Base-by-base conservation (phyloP, 2,113 vertebrate species). In the Proterorhinus semilunaris region DNA sequence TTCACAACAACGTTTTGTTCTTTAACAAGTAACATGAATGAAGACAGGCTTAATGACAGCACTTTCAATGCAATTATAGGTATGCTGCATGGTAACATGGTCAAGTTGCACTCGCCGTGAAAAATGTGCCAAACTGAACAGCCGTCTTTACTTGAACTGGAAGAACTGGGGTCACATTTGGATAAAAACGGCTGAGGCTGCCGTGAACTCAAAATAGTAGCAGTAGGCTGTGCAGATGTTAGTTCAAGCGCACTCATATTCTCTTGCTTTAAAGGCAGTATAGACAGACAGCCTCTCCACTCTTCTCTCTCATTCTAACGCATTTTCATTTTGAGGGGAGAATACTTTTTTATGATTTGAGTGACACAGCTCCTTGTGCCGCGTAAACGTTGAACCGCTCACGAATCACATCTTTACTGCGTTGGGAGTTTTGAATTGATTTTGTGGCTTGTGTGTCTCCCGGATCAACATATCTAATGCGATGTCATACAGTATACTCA, bases 401-500 rank as follows among this genome's bases (percentile, higher is more conserved):
- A 36, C 42, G 54, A 36, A 61, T 44, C 42, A 61, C 44, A n/a
- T 61, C 15, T 45, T 5, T 61, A 61, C 10, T 61, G 42, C 45
- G 58, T 45, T 61, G 13, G 13, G 42, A 61, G 42, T n/a, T 15
- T 61, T n/a, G 36, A n/a, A 61, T 61, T 61, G 58, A 61, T 61
- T 61, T 55, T 61, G 49, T 61, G 58, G 43, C 58, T 45, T 45
- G 13, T 61, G 58, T 61, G 58, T n/a, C 42, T 16, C 9, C 57
- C 3, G 36, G 57, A 36, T 36, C 36, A 8, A 42, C 8, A 42
- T 45, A 61, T 16, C 15, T 61, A 4, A 61, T 13, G 13, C 57
- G 8, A 4, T 54, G 52, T 72, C 46, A 74, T 50, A n/a, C n/a
- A n/a, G n/a, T n/a, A 27, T 61, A 62, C 72, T 69, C 69, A 68